Percentiles rank a stretch among this genome's conserved stretches.
Conservation (phyloP, 2,113 vertebrate species). For the Varanus salvator region DNA sequence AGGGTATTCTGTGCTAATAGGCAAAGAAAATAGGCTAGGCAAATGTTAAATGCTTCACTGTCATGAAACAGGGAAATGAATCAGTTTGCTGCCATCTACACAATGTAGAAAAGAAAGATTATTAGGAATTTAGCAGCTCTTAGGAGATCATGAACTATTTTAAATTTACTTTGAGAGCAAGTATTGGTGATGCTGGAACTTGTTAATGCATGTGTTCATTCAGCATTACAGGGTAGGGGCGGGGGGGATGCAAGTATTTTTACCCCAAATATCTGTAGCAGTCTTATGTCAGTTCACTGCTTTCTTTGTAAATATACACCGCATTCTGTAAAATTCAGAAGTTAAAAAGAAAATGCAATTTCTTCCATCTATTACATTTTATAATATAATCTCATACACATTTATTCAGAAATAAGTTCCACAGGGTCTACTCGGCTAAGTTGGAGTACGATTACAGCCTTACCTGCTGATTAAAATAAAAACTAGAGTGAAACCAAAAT, state of each 20-base stretch:
- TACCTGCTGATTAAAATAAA: no score
- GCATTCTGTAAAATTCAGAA: not conserved
- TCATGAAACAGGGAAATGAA: not conserved
- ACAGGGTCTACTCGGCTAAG: not conserved
- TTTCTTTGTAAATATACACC: not conserved
- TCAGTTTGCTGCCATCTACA: not conserved
- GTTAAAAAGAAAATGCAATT: not conserved
- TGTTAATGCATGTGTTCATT: not conserved
- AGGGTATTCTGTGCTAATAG: not conserved
- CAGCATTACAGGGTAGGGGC: not conserved
- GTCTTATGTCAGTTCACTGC: not conserved
- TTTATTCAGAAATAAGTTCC: not conserved
- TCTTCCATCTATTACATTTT: not conserved
- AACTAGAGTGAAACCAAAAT: no score
- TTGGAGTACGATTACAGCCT: no score
- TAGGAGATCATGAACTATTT: not conserved
- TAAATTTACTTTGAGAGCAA: not conserved
- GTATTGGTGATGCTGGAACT: not conserved
- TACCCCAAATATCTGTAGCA: no score
- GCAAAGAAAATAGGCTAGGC: not conserved
- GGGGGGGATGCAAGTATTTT: no score
- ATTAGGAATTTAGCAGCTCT: constrained; percentile 8
- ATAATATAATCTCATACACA: not conserved
- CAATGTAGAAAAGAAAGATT: not conserved
- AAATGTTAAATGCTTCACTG: constrained; percentile 2